Percentiles rank a stretch among this genome's conserved stretches.
phyloP scores from a whole-genome alignment of 2,888 invertebrate genomes.

The Pterostichus niger region DNA sequence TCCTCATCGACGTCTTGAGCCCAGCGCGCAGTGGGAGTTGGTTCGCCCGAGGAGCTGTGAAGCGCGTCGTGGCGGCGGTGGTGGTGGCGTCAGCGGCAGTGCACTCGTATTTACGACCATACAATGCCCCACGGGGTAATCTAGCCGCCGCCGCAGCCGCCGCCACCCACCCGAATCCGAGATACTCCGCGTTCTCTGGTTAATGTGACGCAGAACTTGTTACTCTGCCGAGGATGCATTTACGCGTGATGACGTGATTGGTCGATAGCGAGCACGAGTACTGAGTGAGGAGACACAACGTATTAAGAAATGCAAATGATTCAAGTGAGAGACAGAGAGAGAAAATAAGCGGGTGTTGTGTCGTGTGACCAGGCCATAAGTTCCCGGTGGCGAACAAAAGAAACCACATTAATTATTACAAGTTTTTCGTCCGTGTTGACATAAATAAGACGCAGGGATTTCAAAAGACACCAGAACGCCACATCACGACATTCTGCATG shows the following conservation, averaged over 20 bases:
- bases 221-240: slow-evolving; percentile 48
- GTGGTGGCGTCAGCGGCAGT: background rate
- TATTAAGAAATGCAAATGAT: background rate
- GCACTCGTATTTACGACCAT: slow-evolving; percentile 68
- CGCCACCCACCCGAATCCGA: slow-evolving; percentile 1
- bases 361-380: slow-evolving; percentile 17
- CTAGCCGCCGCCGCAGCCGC: slow-evolving; percentile 43
- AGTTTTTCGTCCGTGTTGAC: slow-evolving; percentile 57
- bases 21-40: slow-evolving; percentile 5
- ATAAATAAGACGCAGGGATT: slow-evolving; percentile 58
- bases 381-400: slow-evolving; percentile 20
- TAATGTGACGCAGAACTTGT: slow-evolving; percentile 61
- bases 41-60: slow-evolving; percentile 12
- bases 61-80: background rate
- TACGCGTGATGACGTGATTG: slow-evolving; percentile 60
- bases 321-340: background rate
- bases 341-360: background rate
- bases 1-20: background rate
- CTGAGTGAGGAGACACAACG: background rate
- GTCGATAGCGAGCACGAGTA: slow-evolving; percentile 5
- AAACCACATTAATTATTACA: slow-evolving; percentile 59
- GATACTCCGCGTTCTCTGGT: slow-evolving; percentile 21
- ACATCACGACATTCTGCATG: slow-evolving; percentile 30
- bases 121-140: slow-evolving; percentile 68
- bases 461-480: slow-evolving; percentile 4